These are phyloP conservation scores for Oostethus manadensis DNA, from an alignment of 2,113 vertebrate species.

Conservation along the genomic window DNA sequence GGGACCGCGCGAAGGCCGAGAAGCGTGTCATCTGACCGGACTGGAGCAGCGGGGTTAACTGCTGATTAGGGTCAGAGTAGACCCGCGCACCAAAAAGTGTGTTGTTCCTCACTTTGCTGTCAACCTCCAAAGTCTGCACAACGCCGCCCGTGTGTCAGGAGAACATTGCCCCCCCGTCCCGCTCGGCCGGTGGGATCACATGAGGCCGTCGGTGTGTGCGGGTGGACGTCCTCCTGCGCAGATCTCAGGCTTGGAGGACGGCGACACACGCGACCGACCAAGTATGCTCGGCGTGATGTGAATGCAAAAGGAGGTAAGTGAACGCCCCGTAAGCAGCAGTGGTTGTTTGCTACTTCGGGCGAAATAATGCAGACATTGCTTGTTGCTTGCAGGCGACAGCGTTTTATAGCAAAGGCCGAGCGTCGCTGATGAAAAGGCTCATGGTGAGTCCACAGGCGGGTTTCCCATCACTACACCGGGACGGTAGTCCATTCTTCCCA, in stretches of 20 bases:
- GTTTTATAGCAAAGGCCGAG: conserved; percentile 62
- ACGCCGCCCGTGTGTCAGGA: background rate
- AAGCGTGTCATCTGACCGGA: conserved; percentile 61
- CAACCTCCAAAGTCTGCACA: background rate
- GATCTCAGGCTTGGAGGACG: conserved; percentile 6
- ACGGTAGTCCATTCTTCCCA: too few relatives aligned
- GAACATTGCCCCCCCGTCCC: background rate
- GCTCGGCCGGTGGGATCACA: background rate
- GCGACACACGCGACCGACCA: background rate
- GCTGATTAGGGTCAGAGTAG: conserved; percentile 64
- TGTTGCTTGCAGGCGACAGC: background rate
- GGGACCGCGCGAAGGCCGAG: conserved; percentile 37
- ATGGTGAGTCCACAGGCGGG: conserved; percentile 68
- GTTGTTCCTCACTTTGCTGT: too few relatives aligned
- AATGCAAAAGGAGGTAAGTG: conserved; percentile 29
- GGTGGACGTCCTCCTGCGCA: conserved; percentile 34
- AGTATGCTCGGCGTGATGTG: too few relatives aligned
- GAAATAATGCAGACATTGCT: too few relatives aligned
- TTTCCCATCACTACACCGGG: background rate
- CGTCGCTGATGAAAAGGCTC: conserved; percentile 55
- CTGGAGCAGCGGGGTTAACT: conserved; percentile 65
- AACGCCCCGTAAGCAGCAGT: background rate
- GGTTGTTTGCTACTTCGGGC: too few relatives aligned
- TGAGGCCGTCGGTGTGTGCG: conserved; percentile 5
- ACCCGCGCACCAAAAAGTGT: conserved; percentile 3